These are phyloP conservation scores for Zaprionus ornatus DNA, from an alignment of 1,140 invertebrate species.

Conservation along the genomic window DNA sequence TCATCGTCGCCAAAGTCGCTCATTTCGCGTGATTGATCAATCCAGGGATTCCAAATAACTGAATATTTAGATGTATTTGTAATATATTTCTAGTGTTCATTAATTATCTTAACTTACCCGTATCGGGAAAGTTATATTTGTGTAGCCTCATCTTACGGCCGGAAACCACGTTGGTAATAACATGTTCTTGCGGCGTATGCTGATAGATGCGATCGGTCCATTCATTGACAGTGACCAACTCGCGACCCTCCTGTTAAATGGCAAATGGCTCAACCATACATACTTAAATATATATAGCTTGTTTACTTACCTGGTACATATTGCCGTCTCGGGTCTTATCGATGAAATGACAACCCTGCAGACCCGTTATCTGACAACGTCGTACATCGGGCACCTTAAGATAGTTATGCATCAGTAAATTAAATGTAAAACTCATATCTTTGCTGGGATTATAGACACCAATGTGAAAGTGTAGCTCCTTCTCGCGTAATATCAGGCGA, in stretches of 20 bases:
- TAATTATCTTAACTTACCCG: slow-evolving; percentile 85
- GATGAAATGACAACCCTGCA: slow-evolving; percentile 95
- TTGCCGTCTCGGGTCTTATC: slow-evolving; percentile 90
- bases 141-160: slow-evolving; percentile 95
- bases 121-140: slow-evolving; percentile 97
- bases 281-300: background rate
- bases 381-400: slow-evolving; percentile 97
- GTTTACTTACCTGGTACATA: slow-evolving; percentile 45
- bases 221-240: slow-evolving; percentile 94
- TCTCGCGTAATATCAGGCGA: slow-evolving; percentile 93
- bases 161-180: slow-evolving; percentile 96
- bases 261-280: background rate
- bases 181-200: slow-evolving; percentile 95
- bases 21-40: slow-evolving; percentile 95
- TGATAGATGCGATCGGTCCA: slow-evolving; percentile 97
- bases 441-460: slow-evolving; percentile 96
- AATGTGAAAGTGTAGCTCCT: slow-evolving; percentile 96
- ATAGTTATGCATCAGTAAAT: slow-evolving; percentile 96
- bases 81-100: background rate
- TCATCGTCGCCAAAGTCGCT: slow-evolving; percentile 97
- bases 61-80: background rate
- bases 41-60: slow-evolving; percentile 98
- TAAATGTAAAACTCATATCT: slow-evolving; percentile 95
- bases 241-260: slow-evolving; percentile 88
- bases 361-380: slow-evolving; percentile 94